These are phyloP conservation scores for Drosophila novamexicana DNA, from an alignment of 1,140 invertebrate genomes.

Conservation along the genomic window DNA sequence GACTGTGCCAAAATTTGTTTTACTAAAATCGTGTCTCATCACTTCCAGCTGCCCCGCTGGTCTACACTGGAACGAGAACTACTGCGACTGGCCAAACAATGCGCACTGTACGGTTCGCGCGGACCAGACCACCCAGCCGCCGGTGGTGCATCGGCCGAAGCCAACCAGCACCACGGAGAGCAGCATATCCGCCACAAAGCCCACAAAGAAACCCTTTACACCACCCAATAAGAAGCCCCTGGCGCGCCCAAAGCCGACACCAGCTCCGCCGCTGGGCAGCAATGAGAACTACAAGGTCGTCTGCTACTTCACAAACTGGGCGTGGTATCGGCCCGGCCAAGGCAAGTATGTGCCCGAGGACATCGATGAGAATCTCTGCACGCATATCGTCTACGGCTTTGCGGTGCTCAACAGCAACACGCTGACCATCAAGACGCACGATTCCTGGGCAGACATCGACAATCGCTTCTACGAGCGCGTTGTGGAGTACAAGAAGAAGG, in stretches of 20 bases:
- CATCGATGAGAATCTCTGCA: constrained; percentile 89
- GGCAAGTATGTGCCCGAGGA: constrained; percentile 88
- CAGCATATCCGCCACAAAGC: constrained; percentile 27
- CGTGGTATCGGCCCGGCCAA: constrained; percentile 87
- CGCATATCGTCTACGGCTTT: constrained; percentile 91
- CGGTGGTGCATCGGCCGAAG: constrained; percentile 44
- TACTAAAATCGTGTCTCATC: not conserved
- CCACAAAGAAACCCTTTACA: constrained; percentile 67
- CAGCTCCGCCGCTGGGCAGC: constrained; percentile 38
- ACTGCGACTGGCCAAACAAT: constrained; percentile 92
- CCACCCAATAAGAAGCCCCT: constrained; percentile 66
- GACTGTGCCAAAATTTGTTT: not conserved
- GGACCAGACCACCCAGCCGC: constrained; percentile 53
- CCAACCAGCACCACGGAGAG: constrained; percentile 34
- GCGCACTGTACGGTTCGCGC: constrained; percentile 85
- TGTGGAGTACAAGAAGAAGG: constrained; percentile 87
- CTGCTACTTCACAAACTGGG: constrained; percentile 90
- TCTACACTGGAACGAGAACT: constrained; percentile 91
- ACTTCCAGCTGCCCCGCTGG: constrained; percentile 87
- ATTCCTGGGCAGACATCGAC: constrained; percentile 89
- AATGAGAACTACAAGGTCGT: constrained; percentile 86
- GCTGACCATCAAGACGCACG: constrained; percentile 88
- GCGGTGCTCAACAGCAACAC: constrained; percentile 87
- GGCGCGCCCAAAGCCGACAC: constrained; percentile 67
- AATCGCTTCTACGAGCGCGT: constrained; percentile 93